Evolutionary conservation across 2,113 vertebrate genomes (phyloP).

Genomic region (Orycteropus afer): DNA sequence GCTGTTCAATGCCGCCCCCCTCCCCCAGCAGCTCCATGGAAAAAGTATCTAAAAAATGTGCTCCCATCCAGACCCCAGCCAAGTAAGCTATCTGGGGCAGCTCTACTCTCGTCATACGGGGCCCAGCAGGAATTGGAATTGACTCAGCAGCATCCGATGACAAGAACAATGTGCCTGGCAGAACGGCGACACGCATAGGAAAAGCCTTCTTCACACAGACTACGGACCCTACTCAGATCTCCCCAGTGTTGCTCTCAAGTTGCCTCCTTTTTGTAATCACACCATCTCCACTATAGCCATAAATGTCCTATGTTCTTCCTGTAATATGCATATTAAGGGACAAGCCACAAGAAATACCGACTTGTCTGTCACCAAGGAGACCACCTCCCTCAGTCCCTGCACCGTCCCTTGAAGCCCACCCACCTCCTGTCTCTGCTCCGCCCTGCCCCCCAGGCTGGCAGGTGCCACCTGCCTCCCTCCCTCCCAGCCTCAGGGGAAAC

Average conservation of each 20-base stretch:
- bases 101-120: too few relatives aligned
- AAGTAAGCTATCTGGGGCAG: too few relatives aligned
- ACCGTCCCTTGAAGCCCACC: background rate
- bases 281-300: too few relatives aligned
- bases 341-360: background rate
- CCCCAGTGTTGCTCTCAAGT: background rate
- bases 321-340: background rate
- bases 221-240: too few relatives aligned
- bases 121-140: too few relatives aligned
- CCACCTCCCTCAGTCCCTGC: background rate
- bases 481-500: background rate
- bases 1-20: too few relatives aligned
- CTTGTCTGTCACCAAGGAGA: background rate
- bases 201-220: background rate
- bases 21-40: too few relatives aligned
- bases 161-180: too few relatives aligned
- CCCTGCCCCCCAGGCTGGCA: background rate
- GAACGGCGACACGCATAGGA: background rate
- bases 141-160: too few relatives aligned
- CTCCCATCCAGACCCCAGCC: too few relatives aligned
- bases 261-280: background rate
- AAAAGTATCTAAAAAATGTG: too few relatives aligned
- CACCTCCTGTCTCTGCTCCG: background rate
- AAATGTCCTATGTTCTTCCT: background rate
- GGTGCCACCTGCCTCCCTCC: background rate